A percentile compares a stretch with the other conserved stretches of the same genome.
phyloP scores from a whole-genome alignment of 2,888 invertebrate genomes.

The Agrotis segetum region DNA sequence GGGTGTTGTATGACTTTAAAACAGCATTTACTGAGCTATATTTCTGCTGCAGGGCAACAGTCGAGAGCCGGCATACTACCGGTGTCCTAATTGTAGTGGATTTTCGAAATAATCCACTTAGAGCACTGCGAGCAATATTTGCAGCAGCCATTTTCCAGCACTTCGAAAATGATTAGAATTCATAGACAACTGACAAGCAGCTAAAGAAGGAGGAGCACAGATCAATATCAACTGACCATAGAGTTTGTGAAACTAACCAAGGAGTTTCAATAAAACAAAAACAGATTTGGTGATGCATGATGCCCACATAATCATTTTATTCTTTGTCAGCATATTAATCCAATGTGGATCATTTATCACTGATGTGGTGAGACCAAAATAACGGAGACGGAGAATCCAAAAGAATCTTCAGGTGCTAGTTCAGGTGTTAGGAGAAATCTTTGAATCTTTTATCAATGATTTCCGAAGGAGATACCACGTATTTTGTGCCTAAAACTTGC shows the following conservation, averaged over 20 bases:
- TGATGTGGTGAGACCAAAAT: no score
- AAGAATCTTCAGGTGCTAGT: no score
- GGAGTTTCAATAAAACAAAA: no score
- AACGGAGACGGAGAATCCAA: neutral
- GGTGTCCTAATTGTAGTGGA: constrained; percentile 81
- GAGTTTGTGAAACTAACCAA: no score
- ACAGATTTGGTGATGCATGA: no score
- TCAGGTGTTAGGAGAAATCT: neutral
- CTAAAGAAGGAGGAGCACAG: constrained; percentile 32
- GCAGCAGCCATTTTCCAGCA: constrained; percentile 86
- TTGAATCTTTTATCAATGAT: neutral
- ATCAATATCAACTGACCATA: constrained; percentile 19
- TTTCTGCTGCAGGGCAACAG: constrained; percentile 84
- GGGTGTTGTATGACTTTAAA: constrained; percentile 72
- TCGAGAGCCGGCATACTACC: constrained; percentile 85
- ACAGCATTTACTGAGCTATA: constrained; percentile 77
- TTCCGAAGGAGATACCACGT: neutral
- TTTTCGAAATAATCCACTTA: constrained; percentile 86
- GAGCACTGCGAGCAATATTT: constrained; percentile 86
- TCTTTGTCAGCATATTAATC: neutral
- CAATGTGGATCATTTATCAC: neutral
- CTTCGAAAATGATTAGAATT: constrained; percentile 64
- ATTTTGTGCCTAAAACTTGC: no score
- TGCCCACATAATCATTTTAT: neutral
- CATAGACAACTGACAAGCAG: constrained; percentile 68